These are phyloP conservation scores for Eulemur rubriventer DNA, from an alignment of 2,797 vertebrate species.

Conservation along the genomic window DNA sequence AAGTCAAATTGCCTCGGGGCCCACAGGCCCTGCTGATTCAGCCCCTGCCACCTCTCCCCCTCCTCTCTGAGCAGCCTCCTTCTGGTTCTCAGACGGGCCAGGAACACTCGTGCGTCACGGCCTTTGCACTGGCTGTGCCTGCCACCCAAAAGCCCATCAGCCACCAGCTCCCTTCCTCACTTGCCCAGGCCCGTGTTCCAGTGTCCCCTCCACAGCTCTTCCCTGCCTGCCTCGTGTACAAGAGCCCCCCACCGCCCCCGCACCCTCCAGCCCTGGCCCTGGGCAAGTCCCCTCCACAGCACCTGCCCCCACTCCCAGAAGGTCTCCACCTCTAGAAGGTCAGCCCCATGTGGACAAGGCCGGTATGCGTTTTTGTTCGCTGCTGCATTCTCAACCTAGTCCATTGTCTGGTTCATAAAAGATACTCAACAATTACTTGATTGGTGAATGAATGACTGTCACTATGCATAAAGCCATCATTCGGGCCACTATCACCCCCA, in stretches of 20 bases:
- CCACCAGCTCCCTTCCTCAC: not conserved
- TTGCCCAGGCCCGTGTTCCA: not conserved
- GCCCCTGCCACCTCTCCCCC: not conserved
- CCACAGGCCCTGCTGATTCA: not conserved
- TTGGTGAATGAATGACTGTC: not conserved
- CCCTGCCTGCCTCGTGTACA: not conserved
- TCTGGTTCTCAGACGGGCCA: not conserved
- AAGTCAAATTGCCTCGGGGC: not conserved
- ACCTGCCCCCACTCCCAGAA: too few species aligned
- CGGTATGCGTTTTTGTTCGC: not conserved
- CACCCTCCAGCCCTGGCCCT: not conserved
- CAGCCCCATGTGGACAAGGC: not conserved
- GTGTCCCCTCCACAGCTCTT: not conserved
- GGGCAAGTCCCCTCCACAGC: not conserved
- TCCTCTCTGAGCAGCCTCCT: not conserved
- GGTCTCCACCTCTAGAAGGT: not conserved
- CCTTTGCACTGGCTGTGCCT: not conserved
- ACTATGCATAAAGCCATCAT: not conserved
- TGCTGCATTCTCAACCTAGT: not conserved
- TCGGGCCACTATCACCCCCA: not conserved
- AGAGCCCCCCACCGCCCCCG: not conserved
- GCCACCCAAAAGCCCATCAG: not conserved
- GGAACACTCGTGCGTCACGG: not conserved
- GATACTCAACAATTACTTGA: not conserved
- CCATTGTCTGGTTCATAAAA: not conserved